These are phyloP conservation scores for Leptinotarsa texana DNA, from an alignment of 1,140 invertebrate genomes.

Conservation along the genomic window DNA sequence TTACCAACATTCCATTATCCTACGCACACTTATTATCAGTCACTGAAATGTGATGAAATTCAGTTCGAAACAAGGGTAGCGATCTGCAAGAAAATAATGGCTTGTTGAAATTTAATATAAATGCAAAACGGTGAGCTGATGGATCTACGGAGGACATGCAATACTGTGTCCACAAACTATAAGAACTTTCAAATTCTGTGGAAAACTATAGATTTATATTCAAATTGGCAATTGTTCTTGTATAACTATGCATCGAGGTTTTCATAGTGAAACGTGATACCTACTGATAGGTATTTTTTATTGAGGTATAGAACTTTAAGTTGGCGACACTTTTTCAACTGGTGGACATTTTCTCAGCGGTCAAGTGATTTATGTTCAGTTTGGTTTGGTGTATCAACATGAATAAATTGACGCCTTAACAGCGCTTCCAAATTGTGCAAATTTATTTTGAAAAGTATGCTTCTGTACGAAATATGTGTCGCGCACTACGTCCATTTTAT, in stretches of 20 bases:
- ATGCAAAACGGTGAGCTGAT: conserved; percentile 21
- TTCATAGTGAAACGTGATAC: not conserved
- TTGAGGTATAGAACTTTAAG: no score
- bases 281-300: not conserved
- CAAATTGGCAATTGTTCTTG: conserved; percentile 20
- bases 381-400: no score
- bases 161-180: conserved; percentile 10
- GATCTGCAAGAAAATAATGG: conserved; percentile 13
- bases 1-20: not conserved
- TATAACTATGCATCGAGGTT: conserved; percentile 4
- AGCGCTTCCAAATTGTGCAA: no score
- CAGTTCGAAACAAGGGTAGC: conserved; percentile 10
- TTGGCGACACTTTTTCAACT: no score
- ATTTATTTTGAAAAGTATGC: no score
- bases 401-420: no score
- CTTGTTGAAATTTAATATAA: conserved; percentile 20
- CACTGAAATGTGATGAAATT: not conserved
- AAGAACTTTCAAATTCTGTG: conserved; percentile 14
- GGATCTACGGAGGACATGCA: not conserved
- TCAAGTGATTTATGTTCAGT: no score
- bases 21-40: not conserved
- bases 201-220: conserved; percentile 25
- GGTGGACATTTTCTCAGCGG: no score
- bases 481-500: no score
- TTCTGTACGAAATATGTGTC: no score